A percentile compares a stretch with the other conserved stretches of the same genome.
phyloP scores from a whole-genome alignment of 2,113 vertebrate species.

The Okapia johnstoni region DNA sequence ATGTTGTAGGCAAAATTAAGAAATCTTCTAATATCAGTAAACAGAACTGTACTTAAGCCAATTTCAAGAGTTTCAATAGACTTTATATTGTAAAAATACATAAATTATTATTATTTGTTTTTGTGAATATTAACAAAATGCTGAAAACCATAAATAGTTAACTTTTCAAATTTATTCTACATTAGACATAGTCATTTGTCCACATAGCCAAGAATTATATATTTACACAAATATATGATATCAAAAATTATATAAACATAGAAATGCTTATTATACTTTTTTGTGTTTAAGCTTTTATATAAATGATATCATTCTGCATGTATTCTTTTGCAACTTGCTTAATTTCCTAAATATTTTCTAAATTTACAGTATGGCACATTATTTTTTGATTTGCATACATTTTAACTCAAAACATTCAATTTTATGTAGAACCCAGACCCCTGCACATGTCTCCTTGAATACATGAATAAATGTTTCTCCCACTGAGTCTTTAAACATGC shows the following conservation, averaged over 20 bases:
- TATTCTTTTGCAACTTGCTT: not conserved
- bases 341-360: not conserved
- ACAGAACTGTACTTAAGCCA: constrained; percentile 58
- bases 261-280: not conserved
- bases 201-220: not conserved
- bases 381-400: not conserved
- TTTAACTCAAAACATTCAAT: not conserved
- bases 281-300: not conserved
- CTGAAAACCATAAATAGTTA: not conserved
- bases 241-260: not conserved
- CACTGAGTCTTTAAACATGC: not conserved
- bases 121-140: constrained; percentile 57
- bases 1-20: constrained; percentile 74
- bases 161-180: not conserved
- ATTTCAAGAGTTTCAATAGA: constrained; percentile 59
- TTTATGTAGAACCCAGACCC: not conserved
- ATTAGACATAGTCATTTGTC: not conserved
- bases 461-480: not conserved
- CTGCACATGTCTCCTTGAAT: not conserved
- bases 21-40: constrained; percentile 74
- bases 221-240: not conserved
- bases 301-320: not conserved
- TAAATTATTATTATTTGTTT: constrained; percentile 58
- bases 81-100: constrained; percentile 55
- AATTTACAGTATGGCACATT: not conserved